These are phyloP conservation scores for Oithona nana DNA, from an alignment of 2,888 invertebrate species.

Conservation along the genomic window DNA sequence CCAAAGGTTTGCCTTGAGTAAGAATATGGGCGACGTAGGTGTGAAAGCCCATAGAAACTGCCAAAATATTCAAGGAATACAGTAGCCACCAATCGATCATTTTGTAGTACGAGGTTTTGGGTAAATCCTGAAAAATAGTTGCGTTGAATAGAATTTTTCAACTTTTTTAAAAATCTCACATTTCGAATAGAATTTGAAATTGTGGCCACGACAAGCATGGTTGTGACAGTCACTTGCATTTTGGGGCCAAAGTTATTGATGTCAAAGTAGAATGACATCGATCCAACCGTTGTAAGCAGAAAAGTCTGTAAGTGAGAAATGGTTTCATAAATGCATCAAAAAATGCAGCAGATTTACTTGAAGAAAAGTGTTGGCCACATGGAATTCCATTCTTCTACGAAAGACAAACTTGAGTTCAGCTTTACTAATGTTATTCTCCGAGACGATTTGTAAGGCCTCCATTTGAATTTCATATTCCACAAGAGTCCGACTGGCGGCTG, in stretches of 20 bases:
- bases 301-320: too few species aligned
- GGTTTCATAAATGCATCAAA: too few species aligned
- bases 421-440: neutral
- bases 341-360: too few species aligned
- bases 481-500: neutral
- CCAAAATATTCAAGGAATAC: constrained; percentile 7
- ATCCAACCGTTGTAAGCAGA: too few species aligned
- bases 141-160: neutral
- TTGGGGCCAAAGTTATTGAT: too few species aligned
- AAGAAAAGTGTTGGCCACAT: constrained; percentile 11
- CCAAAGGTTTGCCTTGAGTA: neutral
- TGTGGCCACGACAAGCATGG: too few species aligned
- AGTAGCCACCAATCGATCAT: constrained; percentile 7
- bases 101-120: constrained; percentile 13
- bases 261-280: too few species aligned
- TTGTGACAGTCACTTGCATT: too few species aligned
- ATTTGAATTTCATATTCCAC: constrained; percentile 12
- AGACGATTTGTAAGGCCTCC: neutral
- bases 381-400: constrained; percentile 12
- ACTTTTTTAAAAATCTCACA: neutral
- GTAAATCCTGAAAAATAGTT: constrained; percentile 3
- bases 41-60: constrained; percentile 1
- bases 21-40: neutral
- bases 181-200: too few species aligned
- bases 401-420: neutral